A percentile compares a stretch with the other conserved stretches of the same genome.
phyloP scores from a whole-genome alignment of 2,888 invertebrate species.

The Ecliptopera silaceata region DNA sequence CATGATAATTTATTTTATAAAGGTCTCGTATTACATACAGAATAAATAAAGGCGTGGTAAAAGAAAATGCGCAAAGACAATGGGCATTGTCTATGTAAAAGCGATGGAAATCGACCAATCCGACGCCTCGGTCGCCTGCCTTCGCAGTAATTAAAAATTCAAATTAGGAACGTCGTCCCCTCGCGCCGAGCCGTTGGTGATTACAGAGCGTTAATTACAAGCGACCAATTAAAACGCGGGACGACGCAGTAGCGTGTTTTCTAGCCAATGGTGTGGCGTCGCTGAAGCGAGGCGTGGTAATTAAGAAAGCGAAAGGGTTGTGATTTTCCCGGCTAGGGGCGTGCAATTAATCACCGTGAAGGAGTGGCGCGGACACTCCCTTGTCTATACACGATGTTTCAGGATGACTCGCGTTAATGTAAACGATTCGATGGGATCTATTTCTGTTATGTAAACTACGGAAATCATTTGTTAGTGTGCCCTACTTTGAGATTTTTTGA shows the following conservation, averaged over 20 bases:
- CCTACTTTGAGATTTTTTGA: conserved; percentile 19
- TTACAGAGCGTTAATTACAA: conserved; percentile 77
- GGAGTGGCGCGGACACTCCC: conserved; percentile 57
- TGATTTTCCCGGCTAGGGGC: conserved; percentile 74
- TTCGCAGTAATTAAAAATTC: conserved; percentile 76
- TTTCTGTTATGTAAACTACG: conserved; percentile 28
- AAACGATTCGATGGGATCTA: conserved; percentile 29
- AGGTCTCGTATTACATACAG: background rate
- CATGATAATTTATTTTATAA: conserved; percentile 15
- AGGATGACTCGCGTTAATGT: conserved; percentile 36
- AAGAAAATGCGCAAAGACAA: conserved; percentile 56
- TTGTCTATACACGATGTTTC: conserved; percentile 46
- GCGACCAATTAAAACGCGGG: conserved; percentile 77
- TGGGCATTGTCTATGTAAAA: conserved; percentile 67
- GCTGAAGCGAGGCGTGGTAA: conserved; percentile 80
- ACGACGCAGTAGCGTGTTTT: conserved; percentile 58
- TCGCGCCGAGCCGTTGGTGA: conserved; percentile 71
- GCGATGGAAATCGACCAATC: conserved; percentile 63
- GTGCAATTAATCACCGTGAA: conserved; percentile 72
- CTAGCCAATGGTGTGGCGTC: conserved; percentile 66
- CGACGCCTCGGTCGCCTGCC: conserved; percentile 45
- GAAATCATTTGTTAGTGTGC: conserved; percentile 27
- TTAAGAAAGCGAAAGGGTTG: conserved; percentile 80
- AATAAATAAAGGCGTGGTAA: conserved; percentile 30
- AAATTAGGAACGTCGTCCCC: conserved; percentile 76